These are phyloP conservation scores for Bradypodion ventrale DNA, from an alignment of 2,797 vertebrate species.

Conservation along the genomic window DNA sequence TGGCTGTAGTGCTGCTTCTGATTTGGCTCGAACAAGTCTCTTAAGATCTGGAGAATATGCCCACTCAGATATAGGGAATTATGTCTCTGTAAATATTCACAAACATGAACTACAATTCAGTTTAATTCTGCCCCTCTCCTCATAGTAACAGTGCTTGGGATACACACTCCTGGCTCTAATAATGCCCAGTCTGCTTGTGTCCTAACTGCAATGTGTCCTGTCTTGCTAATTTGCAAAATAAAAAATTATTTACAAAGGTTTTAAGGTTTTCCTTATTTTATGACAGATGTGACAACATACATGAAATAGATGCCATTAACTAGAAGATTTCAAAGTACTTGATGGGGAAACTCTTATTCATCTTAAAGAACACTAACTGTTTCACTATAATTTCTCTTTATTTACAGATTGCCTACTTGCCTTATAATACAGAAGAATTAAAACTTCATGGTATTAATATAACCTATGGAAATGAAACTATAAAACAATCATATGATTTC, in stretches of 20 bases:
- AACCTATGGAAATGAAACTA: fast-evolving
- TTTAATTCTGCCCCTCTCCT: neutral
- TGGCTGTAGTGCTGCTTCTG: neutral
- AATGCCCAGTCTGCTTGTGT: neutral
- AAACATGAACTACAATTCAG: neutral
- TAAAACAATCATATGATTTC: fast-evolving
- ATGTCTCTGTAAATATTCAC: neutral
- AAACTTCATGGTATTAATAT: fast-evolving
- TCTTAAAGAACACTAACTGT: conserved; percentile 11
- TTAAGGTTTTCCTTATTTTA: neutral
- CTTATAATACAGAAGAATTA: conserved; percentile 18
- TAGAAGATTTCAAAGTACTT: neutral
- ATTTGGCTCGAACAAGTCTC: neutral
- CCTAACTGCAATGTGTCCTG: too few relatives aligned
- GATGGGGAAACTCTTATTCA: neutral
- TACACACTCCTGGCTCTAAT: neutral
- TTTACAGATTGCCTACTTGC: conserved; percentile 56
- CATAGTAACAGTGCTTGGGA: neutral
- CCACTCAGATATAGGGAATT: neutral
- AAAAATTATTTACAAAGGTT: neutral
- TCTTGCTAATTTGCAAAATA: neutral
- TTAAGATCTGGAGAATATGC: neutral
- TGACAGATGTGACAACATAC: neutral
- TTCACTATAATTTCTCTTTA: conserved; percentile 30
- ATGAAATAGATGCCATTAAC: neutral